These are phyloP conservation scores for Tragulus kanchil DNA, from an alignment of 2,113 vertebrate genomes.

Conservation along the genomic window DNA sequence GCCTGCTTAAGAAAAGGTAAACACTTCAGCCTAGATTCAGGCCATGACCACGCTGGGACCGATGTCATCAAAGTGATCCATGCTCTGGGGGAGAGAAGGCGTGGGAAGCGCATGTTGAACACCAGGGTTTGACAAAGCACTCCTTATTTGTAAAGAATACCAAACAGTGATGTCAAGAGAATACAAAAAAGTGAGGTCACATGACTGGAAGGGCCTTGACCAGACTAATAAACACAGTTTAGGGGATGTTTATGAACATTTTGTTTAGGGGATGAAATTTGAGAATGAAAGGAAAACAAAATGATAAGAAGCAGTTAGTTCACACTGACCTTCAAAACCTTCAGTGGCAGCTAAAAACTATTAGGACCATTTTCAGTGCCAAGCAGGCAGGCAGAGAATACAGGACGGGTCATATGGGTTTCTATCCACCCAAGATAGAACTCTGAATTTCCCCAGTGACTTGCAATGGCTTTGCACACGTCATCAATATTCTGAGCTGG, in stretches of 20 bases:
- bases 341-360: no score
- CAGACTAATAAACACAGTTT: background rate
- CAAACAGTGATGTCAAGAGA: background rate
- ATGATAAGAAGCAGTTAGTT: background rate
- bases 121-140: background rate
- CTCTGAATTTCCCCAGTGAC: background rate
- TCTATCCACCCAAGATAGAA: background rate
- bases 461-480: background rate
- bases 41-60: constrained; percentile 99
- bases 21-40: constrained; percentile 66
- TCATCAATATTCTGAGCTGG: background rate
- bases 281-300: background rate
- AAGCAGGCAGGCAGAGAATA: background rate
- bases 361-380: background rate
- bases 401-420: background rate
- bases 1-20: background rate
- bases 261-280: background rate
- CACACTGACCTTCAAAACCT: background rate
- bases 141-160: background rate
- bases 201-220: background rate
- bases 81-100: constrained; percentile 90
- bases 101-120: fast-evolving
- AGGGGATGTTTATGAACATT: background rate
- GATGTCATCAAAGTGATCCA: constrained; percentile 99
- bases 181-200: background rate